A percentile compares a stretch with the other conserved stretches of the same genome.
Conservation (phyloP, 2,888 invertebrate genomes). For the Scaptomyza tumidula region DNA sequence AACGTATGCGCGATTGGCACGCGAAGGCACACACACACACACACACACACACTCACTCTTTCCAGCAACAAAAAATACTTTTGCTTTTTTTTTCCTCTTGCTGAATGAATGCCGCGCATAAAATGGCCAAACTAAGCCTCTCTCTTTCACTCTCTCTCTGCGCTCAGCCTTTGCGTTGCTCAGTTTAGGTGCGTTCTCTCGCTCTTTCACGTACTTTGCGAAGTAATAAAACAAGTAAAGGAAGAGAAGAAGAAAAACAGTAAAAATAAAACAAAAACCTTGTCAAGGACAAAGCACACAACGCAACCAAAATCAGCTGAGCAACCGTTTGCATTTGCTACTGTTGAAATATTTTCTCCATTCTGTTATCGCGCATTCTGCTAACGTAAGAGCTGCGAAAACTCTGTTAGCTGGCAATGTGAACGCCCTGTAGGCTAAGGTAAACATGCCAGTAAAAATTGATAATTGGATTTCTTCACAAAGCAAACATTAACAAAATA, state of each 20-base stretch:
- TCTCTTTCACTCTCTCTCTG: constrained; percentile 1
- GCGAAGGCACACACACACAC: constrained; percentile 47
- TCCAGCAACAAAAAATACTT: constrained; percentile 39
- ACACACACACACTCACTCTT: constrained; percentile 42
- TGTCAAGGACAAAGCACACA: constrained; percentile 79
- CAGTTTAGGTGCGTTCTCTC: constrained; percentile 1
- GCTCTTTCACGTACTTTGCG: constrained; percentile 16
- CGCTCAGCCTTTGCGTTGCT: constrained; percentile 21
- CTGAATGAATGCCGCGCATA: constrained; percentile 67
- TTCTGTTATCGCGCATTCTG: constrained; percentile 47
- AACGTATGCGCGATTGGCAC: constrained; percentile 68
- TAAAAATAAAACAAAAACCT: constrained; percentile 73
- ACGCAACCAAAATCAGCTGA: constrained; percentile 73
- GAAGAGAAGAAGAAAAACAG: constrained; percentile 25
- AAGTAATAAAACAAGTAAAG: neutral
- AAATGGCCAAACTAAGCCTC: constrained; percentile 49
- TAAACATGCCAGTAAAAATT: constrained; percentile 54
- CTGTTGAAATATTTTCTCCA: constrained; percentile 11
- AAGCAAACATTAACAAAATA: constrained; percentile 27
- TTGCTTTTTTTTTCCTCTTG: constrained; percentile 47
- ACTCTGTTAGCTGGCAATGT: constrained; percentile 31
- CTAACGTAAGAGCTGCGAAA: constrained; percentile 15
- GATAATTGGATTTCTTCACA: constrained; percentile 53
- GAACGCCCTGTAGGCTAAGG: constrained; percentile 37
- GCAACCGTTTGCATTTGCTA: constrained; percentile 42